These are phyloP conservation scores for Teleiodes luculella DNA, from an alignment of 2,888 invertebrate species.

Conservation along the genomic window DNA sequence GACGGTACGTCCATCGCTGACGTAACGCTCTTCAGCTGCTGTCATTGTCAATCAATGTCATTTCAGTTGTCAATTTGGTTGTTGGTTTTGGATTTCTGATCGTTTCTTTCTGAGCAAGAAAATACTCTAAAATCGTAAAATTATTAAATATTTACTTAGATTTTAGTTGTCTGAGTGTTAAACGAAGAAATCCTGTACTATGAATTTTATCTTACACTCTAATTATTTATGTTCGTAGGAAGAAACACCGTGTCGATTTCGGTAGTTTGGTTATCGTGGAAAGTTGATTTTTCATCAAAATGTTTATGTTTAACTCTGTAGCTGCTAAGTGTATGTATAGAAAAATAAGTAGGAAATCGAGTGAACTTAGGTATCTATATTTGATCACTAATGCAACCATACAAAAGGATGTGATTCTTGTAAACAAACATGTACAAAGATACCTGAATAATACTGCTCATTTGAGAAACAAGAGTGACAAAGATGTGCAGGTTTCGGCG, in stretches of 20 bases:
- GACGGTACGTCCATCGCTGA: too few relatives aligned
- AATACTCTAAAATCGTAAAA: neutral
- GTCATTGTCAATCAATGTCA: too few relatives aligned
- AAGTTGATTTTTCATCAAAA: conserved; percentile 21
- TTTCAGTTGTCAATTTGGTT: too few relatives aligned
- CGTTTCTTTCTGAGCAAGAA: neutral
- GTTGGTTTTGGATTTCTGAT: too few relatives aligned
- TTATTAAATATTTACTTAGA: neutral
- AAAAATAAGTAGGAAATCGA: conserved; percentile 51
- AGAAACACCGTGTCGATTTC: neutral
- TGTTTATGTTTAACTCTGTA: conserved; percentile 57
- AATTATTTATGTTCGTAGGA: neutral
- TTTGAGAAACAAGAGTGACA: neutral
- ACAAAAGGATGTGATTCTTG: conserved; percentile 33
- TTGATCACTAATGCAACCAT: conserved; percentile 35
- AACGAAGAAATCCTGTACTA: neutral
- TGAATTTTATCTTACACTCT: neutral
- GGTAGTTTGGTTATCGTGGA: conserved; percentile 16
- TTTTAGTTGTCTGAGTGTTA: neutral
- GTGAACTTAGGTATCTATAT: conserved; percentile 50
- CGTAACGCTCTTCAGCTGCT: too few relatives aligned
- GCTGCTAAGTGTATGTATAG: conserved; percentile 56
- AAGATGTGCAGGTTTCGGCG: neutral
- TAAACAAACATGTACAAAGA: conserved; percentile 15
- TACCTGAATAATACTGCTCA: neutral